A percentile compares a stretch with the other conserved stretches of the same genome.
Conservation (phyloP, 2,113 vertebrate species). For the Ranitomeya variabilis region DNA sequence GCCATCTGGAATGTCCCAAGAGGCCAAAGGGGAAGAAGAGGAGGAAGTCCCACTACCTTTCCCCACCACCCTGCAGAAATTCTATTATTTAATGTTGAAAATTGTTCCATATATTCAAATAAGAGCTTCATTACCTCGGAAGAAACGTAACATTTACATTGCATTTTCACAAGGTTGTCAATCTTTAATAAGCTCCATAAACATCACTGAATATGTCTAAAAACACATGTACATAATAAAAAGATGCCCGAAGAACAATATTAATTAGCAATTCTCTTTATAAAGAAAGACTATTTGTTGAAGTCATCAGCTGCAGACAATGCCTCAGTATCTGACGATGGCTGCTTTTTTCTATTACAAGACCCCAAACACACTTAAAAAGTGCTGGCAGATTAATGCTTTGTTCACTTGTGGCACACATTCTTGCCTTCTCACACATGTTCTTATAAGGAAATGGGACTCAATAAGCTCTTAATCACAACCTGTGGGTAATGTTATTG, state of each 20-base stretch:
- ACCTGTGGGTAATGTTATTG: slow-evolving; percentile 54
- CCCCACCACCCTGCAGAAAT: no score
- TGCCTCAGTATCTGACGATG: slow-evolving; percentile 58
- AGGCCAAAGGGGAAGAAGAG: no score
- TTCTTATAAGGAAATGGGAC: slow-evolving; percentile 72
- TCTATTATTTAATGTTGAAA: no score
- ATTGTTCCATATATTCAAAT: not conserved
- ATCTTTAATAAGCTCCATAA: not conserved
- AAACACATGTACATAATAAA: not conserved
- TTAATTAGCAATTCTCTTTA: slow-evolving; percentile 59
- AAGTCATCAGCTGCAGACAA: slow-evolving; percentile 63
- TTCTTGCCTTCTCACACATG: slow-evolving; percentile 67
- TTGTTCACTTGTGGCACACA: slow-evolving; percentile 64
- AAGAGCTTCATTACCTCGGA: no score
- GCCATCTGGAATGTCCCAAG: no score
- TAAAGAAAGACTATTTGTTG: slow-evolving; percentile 55
- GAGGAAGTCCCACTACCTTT: no score
- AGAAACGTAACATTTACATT: not conserved
- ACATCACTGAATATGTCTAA: not conserved
- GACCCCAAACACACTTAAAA: slow-evolving; percentile 67
- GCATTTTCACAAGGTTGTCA: not conserved
- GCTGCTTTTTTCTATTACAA: slow-evolving; percentile 58
- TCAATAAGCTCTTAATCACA: slow-evolving; percentile 63
- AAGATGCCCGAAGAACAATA: not conserved
- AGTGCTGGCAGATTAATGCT: slow-evolving; percentile 71